Conservation (phyloP, 1,140 invertebrate species). For the Pseudomyrmex cubaensis region DNA sequence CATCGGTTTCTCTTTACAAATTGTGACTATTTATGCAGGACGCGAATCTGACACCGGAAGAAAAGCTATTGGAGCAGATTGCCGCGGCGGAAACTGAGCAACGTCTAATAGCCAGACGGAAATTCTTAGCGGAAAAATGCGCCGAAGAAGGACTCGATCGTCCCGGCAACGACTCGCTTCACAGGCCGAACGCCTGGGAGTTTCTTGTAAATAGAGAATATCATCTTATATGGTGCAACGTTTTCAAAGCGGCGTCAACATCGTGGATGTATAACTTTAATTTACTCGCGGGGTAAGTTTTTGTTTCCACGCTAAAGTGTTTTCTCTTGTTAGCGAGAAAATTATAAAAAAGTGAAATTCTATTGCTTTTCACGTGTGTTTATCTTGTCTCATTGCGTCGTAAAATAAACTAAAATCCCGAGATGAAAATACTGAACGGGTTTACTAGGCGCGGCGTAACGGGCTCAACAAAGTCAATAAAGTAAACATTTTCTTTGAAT, state of each 20-base stretch:
- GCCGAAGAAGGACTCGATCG: conserved; percentile 85
- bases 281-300: conserved; percentile 89
- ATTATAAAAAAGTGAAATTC: not conserved
- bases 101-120: conserved; percentile 84
- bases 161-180: conserved; percentile 88
- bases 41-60: conserved; percentile 78
- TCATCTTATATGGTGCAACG: conserved; percentile 93
- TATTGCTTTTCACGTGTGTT: too few relatives aligned
- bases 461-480: too few relatives aligned
- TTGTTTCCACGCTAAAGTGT: not conserved
- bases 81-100: conserved; percentile 82
- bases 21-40: conserved; percentile 68
- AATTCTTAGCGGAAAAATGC: conserved; percentile 85
- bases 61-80: conserved; percentile 79
- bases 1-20: not conserved
- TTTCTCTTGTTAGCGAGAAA: not conserved
- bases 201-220: conserved; percentile 92
- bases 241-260: conserved; percentile 94
- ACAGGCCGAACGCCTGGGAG: conserved; percentile 92
- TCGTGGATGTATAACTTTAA: conserved; percentile 97
- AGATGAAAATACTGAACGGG: too few relatives aligned
- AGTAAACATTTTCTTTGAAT: too few relatives aligned
- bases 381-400: too few relatives aligned
- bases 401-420: too few relatives aligned
- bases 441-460: too few relatives aligned